Percentiles rank a stretch among this genome's conserved stretches.
Conservation (phyloP, 2,888 invertebrate genomes). For the Hemicrepidius hirtus region DNA sequence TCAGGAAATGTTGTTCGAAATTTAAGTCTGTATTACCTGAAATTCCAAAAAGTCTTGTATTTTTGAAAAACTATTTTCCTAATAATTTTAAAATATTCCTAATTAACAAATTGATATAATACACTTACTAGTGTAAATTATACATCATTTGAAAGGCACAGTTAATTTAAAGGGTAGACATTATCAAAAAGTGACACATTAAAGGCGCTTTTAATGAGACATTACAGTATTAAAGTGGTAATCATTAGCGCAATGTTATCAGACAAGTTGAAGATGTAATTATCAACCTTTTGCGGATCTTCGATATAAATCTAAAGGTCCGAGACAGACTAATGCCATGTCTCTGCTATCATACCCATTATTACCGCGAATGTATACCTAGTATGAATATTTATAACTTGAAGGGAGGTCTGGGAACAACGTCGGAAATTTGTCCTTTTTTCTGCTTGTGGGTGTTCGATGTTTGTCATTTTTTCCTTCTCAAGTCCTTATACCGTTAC, state of each 20-base stretch:
- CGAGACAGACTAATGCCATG: slow-evolving; percentile 53
- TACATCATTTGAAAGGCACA: no score
- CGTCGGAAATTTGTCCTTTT: slow-evolving; percentile 36
- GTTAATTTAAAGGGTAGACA: not conserved
- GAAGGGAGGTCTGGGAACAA: slow-evolving; percentile 52
- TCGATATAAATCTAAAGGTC: slow-evolving; percentile 47
- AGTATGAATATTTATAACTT: slow-evolving; percentile 57
- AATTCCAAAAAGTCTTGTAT: no score
- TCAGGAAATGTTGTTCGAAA: no score
- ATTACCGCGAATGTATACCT: slow-evolving; percentile 50
- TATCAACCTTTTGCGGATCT: slow-evolving; percentile 44
- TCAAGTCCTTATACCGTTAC: slow-evolving; percentile 8
- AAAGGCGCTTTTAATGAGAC: slow-evolving; percentile 32
- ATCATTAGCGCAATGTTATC: slow-evolving; percentile 47
- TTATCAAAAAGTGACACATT: slow-evolving; percentile 16
- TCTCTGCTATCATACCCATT: slow-evolving; percentile 54
- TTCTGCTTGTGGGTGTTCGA: slow-evolving; percentile 43
- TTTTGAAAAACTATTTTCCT: no score
- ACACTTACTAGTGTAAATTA: no score
- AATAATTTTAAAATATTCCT: no score
- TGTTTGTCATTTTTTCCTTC: slow-evolving; percentile 25
- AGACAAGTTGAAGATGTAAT: slow-evolving; percentile 44
- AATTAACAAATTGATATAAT: no score
- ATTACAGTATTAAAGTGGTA: slow-evolving; percentile 31
- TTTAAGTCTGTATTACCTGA: no score